phyloP scores from a whole-genome alignment of 2,113 vertebrate genomes.

The Leptocoma aspasia region DNA sequence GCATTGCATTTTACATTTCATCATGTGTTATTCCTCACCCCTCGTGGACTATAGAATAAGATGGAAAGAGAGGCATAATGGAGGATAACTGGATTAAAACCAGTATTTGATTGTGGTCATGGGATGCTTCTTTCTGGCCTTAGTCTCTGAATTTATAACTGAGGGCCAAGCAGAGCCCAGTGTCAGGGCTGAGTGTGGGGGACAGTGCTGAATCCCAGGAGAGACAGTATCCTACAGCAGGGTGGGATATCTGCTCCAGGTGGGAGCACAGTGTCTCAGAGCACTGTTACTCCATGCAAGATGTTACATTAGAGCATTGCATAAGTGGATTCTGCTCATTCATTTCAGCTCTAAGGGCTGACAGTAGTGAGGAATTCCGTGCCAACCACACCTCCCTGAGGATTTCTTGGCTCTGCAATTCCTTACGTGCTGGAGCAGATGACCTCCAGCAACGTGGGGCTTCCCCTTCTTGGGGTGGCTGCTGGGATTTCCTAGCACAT shows the following conservation, averaged over 20 bases:
- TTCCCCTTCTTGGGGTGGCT: background rate
- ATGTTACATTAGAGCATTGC: no score
- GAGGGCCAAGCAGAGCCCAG: background rate
- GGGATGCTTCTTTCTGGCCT: background rate
- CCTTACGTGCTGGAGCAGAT: background rate
- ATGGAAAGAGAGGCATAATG: background rate
- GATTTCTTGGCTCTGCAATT: background rate
- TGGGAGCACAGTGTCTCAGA: background rate
- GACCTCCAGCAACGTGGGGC: background rate
- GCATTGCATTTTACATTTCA: background rate
- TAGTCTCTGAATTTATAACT: background rate
- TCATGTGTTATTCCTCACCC: background rate
- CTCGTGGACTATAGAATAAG: background rate
- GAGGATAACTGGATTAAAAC: background rate
- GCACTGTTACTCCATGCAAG: fast-evolving
- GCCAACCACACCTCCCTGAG: background rate
- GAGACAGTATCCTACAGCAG: background rate
- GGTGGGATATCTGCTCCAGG: background rate
- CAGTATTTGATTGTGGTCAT: background rate
- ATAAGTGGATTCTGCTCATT: background rate
- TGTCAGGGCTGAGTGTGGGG: background rate
- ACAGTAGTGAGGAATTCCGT: background rate
- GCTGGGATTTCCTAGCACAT: background rate
- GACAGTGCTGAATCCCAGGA: background rate
- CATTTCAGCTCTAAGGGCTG: background rate